Conservation (phyloP, 2,888 invertebrate genomes). For the Gari tellinella region DNA sequence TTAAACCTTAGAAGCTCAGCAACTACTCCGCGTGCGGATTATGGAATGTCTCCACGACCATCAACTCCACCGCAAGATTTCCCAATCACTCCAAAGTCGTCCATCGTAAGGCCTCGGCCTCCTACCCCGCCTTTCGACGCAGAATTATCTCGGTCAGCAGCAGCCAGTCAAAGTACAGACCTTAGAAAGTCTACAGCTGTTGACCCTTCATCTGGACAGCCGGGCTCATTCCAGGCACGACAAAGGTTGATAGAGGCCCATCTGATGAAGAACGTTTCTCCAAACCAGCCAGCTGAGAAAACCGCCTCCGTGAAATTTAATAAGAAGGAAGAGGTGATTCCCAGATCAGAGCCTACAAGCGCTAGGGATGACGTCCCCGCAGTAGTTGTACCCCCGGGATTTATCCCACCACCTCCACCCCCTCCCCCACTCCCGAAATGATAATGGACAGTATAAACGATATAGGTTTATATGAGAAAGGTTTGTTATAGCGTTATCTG, state of each 20-base stretch:
- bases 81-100: constrained; percentile 48
- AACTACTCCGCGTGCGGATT: constrained; percentile 36
- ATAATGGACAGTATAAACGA: too few species aligned
- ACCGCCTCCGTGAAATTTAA: constrained; percentile 3
- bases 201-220: constrained; percentile 47
- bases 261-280: constrained; percentile 25
- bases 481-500: too few species aligned
- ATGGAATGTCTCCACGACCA: constrained; percentile 27
- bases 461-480: too few species aligned
- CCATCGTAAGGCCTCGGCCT: constrained; percentile 39
- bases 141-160: constrained; percentile 26
- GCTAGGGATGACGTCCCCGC: constrained; percentile 3
- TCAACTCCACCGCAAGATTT: constrained; percentile 47
- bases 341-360: constrained; percentile 5
- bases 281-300: not conserved
- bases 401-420: constrained; percentile 53
- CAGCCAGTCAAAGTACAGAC: not conserved
- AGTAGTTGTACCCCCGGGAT: constrained; percentile 41
- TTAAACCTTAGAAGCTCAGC: constrained; percentile 41
- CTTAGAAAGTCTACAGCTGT: constrained; percentile 32
- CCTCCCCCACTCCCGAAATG: constrained; percentile 43
- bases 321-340: constrained; percentile 11
- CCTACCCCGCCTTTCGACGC: constrained; percentile 42
- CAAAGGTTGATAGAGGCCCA: constrained; percentile 54
- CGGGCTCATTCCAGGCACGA: constrained; percentile 53